Conservation (phyloP, 2,797 vertebrate species). For the Epinephelus coioides region DNA sequence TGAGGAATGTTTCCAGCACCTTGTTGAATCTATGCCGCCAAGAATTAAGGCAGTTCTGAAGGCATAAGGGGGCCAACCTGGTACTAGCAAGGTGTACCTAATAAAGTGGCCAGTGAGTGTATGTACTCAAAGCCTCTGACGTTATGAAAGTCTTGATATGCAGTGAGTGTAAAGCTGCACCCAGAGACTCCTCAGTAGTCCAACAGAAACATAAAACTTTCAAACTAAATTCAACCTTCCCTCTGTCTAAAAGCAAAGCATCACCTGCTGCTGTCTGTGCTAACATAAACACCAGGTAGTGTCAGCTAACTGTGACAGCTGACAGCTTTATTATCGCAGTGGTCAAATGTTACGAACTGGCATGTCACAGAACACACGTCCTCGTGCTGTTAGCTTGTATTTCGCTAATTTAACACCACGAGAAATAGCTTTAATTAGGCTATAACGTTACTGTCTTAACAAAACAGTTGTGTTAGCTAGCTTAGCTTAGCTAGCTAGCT, state of each 20-base stretch:
- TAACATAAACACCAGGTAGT: slow-evolving; percentile 10
- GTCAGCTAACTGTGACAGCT: neutral
- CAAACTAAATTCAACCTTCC: neutral
- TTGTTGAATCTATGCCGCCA: too few species aligned
- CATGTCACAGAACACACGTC: neutral
- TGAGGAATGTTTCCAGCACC: too few species aligned
- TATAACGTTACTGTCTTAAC: neutral
- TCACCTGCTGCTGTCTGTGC: slow-evolving; percentile 29
- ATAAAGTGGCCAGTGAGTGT: too few species aligned
- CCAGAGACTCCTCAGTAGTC: neutral
- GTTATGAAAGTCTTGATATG: too few species aligned
- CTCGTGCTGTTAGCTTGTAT: fast-evolving
- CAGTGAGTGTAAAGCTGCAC: fast-evolving
- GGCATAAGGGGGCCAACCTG: too few species aligned
- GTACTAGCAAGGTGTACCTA: too few species aligned
- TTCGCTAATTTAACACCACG: neutral
- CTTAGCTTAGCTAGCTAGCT: slow-evolving; percentile 37
- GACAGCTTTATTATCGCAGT: too few species aligned
- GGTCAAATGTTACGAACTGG: neutral
- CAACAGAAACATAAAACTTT: neutral
- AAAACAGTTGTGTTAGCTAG: slow-evolving; percentile 43
- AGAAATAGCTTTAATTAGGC: neutral
- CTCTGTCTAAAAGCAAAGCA: neutral
- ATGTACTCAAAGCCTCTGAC: neutral
- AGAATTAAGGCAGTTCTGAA: too few species aligned